Evolutionary conservation across 2,113 vertebrate genomes (phyloP).

Genomic region (Percopsis transmontana): DNA sequence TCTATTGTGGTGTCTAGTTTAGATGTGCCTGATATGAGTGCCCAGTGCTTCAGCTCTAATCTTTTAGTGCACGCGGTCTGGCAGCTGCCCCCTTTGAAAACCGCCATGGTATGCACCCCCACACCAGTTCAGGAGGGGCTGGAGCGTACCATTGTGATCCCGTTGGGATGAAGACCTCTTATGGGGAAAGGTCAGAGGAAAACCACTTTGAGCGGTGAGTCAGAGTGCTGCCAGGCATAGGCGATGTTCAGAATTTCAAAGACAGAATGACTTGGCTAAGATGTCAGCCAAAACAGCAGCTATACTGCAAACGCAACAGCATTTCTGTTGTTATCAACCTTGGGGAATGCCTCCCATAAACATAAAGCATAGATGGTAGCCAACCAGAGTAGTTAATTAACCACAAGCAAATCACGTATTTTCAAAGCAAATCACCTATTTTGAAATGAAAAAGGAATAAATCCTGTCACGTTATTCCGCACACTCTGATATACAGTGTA

Average conservation of each 20-base stretch:
- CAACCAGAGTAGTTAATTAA: too few relatives aligned
- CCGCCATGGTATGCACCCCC: constrained; percentile 37
- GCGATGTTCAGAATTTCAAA: constrained; percentile 6
- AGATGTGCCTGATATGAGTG: background rate
- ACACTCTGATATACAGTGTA: too few relatives aligned
- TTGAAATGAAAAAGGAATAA: too few relatives aligned
- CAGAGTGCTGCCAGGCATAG: constrained; percentile 27
- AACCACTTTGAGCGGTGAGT: constrained; percentile 48
- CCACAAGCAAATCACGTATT: background rate
- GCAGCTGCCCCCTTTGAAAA: constrained; percentile 65
- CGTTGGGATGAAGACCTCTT: constrained; percentile 34
- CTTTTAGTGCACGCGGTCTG: constrained; percentile 30
- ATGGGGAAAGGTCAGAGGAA: constrained; percentile 61
- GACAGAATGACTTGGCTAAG: background rate
- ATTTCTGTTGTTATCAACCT: background rate
- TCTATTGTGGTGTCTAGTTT: constrained; percentile 52
- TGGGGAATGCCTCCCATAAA: background rate
- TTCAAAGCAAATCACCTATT: too few relatives aligned
- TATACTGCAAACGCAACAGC: background rate
- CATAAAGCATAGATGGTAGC: background rate
- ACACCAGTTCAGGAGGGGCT: constrained; percentile 17
- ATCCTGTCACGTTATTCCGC: too few relatives aligned
- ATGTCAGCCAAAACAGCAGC: background rate
- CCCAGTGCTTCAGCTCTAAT: constrained; percentile 51
- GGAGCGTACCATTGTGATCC: constrained; percentile 32